Evolutionary conservation across 2,797 vertebrate species (phyloP).

Genomic region (Lemur catta): DNA sequence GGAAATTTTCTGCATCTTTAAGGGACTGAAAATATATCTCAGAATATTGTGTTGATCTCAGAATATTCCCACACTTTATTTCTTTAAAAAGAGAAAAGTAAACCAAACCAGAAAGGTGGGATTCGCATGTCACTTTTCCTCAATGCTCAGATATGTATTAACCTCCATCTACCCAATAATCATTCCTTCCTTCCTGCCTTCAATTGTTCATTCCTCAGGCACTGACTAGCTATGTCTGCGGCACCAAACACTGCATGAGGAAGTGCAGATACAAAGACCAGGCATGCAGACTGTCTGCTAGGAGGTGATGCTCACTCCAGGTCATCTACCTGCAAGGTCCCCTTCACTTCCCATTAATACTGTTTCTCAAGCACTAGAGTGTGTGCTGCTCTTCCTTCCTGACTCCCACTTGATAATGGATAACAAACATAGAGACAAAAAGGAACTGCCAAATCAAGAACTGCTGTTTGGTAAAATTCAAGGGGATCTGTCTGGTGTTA

Average conservation of each 20-base stretch:
- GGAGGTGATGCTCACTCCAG: background rate
- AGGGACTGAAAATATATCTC: background rate
- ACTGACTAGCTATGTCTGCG: background rate
- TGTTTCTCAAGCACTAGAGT: background rate
- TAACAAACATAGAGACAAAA: background rate
- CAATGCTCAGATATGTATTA: accelerated
- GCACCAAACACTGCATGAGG: background rate
- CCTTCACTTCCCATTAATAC: background rate
- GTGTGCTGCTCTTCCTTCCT: background rate
- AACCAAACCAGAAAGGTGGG: background rate
- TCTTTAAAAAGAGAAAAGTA: background rate
- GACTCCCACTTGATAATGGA: background rate
- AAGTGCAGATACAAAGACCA: background rate
- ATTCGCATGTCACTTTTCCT: background rate
- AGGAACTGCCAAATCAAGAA: accelerated
- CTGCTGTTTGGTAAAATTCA: background rate
- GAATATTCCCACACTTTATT: background rate
- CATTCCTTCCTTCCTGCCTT: background rate
- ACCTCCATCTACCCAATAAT: background rate
- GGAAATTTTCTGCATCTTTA: background rate
- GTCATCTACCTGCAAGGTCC: background rate
- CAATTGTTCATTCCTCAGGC: background rate
- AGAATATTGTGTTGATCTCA: background rate
- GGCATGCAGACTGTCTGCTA: background rate
- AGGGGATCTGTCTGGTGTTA: accelerated